phyloP scores from a whole-genome alignment of 1,140 invertebrate genomes.

The Sinella curviseta region DNA sequence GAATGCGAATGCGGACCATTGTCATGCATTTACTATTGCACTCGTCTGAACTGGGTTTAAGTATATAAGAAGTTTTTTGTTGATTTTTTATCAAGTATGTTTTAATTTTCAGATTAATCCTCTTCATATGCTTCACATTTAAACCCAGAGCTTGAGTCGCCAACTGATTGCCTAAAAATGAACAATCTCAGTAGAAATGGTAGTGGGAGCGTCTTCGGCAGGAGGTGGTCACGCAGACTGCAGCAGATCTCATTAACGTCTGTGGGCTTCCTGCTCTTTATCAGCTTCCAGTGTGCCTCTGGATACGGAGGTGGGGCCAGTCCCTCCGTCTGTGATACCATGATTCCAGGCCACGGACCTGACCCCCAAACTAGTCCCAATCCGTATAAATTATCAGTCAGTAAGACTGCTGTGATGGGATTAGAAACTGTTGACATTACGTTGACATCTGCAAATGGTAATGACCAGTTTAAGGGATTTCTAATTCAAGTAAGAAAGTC shows the following conservation, averaged over 20 bases:
- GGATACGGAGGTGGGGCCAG: slow-evolving; percentile 29
- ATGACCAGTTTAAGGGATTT: slow-evolving; percentile 30
- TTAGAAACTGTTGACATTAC: slow-evolving; percentile 26
- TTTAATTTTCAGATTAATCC: too few species aligned
- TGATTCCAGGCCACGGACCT: slow-evolving; percentile 34
- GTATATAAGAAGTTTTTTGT: too few species aligned
- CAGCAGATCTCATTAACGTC: not conserved
- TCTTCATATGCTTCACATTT: too few species aligned
- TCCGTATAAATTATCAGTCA: slow-evolving; percentile 24
- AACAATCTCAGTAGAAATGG: too few species aligned
- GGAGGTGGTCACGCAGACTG: too few species aligned
- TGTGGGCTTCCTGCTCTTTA: not conserved
- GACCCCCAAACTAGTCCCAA: not conserved
- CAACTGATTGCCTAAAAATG: too few species aligned
- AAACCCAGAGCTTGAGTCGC: too few species aligned
- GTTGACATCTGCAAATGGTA: not conserved
- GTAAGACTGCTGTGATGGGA: not conserved
- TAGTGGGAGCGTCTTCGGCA: too few species aligned
- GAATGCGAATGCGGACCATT: too few species aligned
- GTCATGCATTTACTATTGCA: too few species aligned
- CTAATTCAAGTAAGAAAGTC: slow-evolving; percentile 27
- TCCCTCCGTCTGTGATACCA: slow-evolving; percentile 25
- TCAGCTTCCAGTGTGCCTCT: not conserved
- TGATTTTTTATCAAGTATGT: too few species aligned
- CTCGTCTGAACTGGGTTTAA: too few species aligned